Percentiles rank a stretch among this genome's conserved stretches.
These are phyloP conservation scores for Troglohyphantes excavatus DNA, from an alignment of 2,888 invertebrate genomes.

Conservation along the genomic window DNA sequence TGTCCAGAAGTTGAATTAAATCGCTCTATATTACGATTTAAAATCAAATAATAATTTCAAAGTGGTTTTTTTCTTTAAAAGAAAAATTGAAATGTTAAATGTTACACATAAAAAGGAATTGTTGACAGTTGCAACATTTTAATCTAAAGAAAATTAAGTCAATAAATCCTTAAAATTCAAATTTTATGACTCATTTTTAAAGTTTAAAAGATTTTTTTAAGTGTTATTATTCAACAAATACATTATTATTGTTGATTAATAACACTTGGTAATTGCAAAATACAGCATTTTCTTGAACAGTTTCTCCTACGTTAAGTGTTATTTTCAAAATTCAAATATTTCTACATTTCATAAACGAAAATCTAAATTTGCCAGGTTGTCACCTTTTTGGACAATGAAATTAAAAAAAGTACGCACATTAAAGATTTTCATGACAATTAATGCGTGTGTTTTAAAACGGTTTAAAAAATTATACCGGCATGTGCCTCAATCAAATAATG, in stretches of 20 bases:
- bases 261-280: no score
- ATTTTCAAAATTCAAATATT: not conserved
- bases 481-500: no score
- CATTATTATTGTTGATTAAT: no score
- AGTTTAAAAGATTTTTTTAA: not conserved
- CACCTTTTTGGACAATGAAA: not conserved
- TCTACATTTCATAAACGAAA: not conserved
- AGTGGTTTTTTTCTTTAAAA: no score
- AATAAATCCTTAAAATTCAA: not conserved
- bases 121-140: not conserved
- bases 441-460: not conserved
- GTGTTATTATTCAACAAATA: no score
- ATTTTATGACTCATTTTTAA: not conserved
- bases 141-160: not conserved
- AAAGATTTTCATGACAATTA: not conserved
- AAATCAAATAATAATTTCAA: not conserved
- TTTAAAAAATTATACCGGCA: slow-evolving; percentile 27
- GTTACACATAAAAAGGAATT: not conserved
- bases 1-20: slow-evolving; percentile 32
- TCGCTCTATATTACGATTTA: not conserved
- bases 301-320: no score
- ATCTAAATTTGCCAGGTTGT: not conserved
- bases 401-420: not conserved
- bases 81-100: no score
- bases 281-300: no score